These are phyloP conservation scores for Spilarctia lutea DNA, from an alignment of 2,888 invertebrate genomes.

Conservation along the genomic window DNA sequence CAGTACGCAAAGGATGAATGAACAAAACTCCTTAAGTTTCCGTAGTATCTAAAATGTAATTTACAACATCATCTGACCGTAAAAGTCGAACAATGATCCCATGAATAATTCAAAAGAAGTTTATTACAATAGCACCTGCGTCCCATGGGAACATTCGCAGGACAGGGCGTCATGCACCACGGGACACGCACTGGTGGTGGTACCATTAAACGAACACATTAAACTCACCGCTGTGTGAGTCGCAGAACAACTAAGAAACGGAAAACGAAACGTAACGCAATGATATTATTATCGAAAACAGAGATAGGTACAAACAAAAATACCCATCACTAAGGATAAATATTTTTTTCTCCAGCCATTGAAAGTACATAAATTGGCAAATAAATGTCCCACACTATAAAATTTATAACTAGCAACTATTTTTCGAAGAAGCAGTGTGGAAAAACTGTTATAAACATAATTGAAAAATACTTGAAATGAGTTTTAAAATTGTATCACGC, in stretches of 20 bases:
- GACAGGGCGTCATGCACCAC: conserved; percentile 68
- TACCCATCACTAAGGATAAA: neutral
- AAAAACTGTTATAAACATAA: conserved; percentile 14
- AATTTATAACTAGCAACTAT: neutral
- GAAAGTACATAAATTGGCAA: neutral
- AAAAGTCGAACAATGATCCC: conserved; percentile 63
- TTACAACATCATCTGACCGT: conserved; percentile 59
- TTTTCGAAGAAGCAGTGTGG: conserved; percentile 7
- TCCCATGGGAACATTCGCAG: conserved; percentile 74
- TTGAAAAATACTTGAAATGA: conserved; percentile 9
- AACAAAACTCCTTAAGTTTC: conserved; percentile 32
- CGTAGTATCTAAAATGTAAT: conserved; percentile 48
- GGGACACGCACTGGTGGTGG: conserved; percentile 47
- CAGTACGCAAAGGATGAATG: conserved; percentile 3
- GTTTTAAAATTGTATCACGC: conserved; percentile 39
- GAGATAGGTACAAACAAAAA: neutral
- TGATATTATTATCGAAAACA: neutral
- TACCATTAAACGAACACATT: conserved; percentile 44
- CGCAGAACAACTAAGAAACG: conserved; percentile 25
- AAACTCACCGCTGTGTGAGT: conserved; percentile 33
- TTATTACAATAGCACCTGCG: conserved; percentile 70
- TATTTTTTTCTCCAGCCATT: neutral
- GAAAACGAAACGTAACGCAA: neutral
- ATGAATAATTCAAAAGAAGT: conserved; percentile 70
- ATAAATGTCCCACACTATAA: neutral